Conservation (phyloP, 2,113 vertebrate species). For the Cephalopterus ornatus region DNA sequence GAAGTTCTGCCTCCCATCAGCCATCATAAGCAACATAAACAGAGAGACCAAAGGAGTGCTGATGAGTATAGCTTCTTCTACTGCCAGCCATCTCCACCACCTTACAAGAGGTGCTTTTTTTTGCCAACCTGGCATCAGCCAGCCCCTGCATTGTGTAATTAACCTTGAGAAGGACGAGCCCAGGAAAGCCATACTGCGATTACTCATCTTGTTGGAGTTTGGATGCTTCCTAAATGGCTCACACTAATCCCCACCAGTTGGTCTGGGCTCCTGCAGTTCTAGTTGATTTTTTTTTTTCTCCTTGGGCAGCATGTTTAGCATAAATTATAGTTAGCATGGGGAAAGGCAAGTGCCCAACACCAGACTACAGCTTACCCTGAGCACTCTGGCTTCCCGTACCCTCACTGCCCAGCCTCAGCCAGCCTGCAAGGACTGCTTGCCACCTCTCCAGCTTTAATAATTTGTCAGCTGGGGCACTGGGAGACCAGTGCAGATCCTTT, state of each 20-base stretch:
- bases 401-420: not conserved
- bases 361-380: not conserved
- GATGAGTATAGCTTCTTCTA: not conserved
- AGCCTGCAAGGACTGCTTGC: not conserved
- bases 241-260: not conserved
- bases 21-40: not conserved
- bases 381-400: accelerated
- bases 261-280: not conserved
- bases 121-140: not conserved
- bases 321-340: not conserved
- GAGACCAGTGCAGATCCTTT: not conserved
- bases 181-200: not conserved
- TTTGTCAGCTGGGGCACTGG: not conserved
- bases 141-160: not conserved
- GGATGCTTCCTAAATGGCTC: slow-evolving; percentile 1
- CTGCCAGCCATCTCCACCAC: not conserved
- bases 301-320: not conserved
- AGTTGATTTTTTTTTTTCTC: not conserved
- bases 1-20: not conserved
- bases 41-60: not conserved
- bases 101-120: not conserved
- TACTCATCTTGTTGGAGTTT: not conserved
- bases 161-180: not conserved
- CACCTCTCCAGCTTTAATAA: not conserved
- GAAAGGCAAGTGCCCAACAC: not conserved